These are phyloP conservation scores for Lanistes nyassanus DNA, from an alignment of 1,140 invertebrate species.

Conservation along the genomic window DNA sequence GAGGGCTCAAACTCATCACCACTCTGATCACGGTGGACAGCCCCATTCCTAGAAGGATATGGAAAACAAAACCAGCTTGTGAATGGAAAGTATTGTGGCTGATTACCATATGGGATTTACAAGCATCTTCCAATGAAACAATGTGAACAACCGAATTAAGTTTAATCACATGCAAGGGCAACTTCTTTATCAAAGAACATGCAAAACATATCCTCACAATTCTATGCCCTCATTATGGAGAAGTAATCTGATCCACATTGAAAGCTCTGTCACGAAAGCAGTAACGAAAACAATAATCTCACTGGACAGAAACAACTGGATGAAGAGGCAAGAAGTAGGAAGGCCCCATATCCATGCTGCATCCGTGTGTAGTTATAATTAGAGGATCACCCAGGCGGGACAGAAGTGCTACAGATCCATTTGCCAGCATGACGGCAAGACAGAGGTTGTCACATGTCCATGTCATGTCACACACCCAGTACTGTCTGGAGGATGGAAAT, in stretches of 20 bases:
- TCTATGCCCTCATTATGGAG: too few species aligned
- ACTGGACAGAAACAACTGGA: constrained; percentile 58
- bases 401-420: constrained; percentile 59
- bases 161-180: too few species aligned
- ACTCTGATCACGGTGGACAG: background rate
- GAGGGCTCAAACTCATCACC: constrained; percentile 29
- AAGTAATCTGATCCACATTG: too few species aligned
- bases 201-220: too few species aligned
- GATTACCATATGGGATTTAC: background rate
- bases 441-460: constrained; percentile 65
- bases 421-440: constrained; percentile 58
- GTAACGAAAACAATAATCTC: constrained; percentile 22
- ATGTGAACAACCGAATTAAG: too few species aligned
- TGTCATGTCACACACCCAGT: constrained; percentile 62
- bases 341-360: constrained; percentile 60
- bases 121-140: too few species aligned
- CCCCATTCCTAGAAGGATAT: background rate
- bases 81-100: background rate
- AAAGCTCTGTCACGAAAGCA: background rate
- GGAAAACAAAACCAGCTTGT: background rate
- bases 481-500: constrained; percentile 43
- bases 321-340: constrained; percentile 61
- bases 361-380: constrained; percentile 53
- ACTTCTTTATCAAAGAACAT: too few species aligned
- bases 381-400: constrained; percentile 63